phyloP scores from a whole-genome alignment of 2,888 invertebrate genomes.

The Dynastes grantii region DNA sequence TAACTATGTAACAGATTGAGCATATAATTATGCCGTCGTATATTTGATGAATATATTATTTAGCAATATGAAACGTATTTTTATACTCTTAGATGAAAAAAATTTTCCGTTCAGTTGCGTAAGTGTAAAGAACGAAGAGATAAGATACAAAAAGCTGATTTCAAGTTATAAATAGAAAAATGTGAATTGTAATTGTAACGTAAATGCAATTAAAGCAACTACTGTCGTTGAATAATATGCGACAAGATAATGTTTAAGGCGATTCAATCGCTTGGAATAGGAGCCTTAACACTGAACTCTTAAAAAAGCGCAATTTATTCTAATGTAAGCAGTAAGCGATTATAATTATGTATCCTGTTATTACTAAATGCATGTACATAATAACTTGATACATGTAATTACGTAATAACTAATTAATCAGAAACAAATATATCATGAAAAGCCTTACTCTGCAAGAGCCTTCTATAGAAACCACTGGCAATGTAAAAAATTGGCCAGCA shows the following conservation, averaged over 20 bases:
- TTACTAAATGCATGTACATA: not conserved
- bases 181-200: not conserved
- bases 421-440: too few species aligned
- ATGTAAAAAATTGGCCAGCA: too few species aligned
- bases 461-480: too few species aligned
- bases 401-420: too few species aligned
- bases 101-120: not conserved
- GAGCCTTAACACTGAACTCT: not conserved
- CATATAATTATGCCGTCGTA: not conserved
- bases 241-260: not conserved
- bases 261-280: not conserved
- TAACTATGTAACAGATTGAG: not conserved
- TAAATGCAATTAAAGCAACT: constrained; percentile 11
- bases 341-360: constrained; percentile 12
- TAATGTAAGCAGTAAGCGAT: constrained; percentile 5
- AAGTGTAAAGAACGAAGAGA: not conserved
- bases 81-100: too few species aligned
- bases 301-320: not conserved
- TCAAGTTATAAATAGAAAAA: too few species aligned
- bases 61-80: too few species aligned
- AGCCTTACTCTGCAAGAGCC: too few species aligned
- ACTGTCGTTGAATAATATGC: constrained; percentile 10
- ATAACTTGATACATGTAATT: not conserved
- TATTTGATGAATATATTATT: too few species aligned
- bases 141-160: too few species aligned